Base-by-base conservation (phyloP, 2,797 vertebrate genomes). In the Artibeus jamaicensis region DNA sequence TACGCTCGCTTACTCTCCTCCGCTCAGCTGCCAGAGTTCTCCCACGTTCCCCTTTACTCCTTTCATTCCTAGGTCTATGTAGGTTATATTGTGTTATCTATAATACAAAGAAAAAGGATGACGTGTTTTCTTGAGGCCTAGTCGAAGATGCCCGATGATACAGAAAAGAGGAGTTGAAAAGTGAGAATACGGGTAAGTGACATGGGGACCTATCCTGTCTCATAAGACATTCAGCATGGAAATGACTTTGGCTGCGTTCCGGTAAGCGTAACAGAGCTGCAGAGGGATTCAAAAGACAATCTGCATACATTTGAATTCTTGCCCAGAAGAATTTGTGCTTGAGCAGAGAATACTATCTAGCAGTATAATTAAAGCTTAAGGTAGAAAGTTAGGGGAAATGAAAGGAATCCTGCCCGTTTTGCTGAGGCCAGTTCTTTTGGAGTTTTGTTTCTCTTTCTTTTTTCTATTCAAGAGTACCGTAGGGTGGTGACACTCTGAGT, bases 371-470 rank as follows among this genome's bases (percentile, higher is more conserved):
- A 83, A 93, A 91, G 24, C 48, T 29, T 71, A 57, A 74, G 1
- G 4, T 71, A 3, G 42, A 87, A 57, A 68, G 18, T 34, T 78
- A 85, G 73, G 53, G 73, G 44, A 95, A 93, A 74, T 86, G 10
- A 79, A 34, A 55, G 29, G 34, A 62, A 14, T 29, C 18, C 37
- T 81, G 46, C 59, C 81, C 70, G 2, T 87, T 96, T 71, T 85
- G 50, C 57, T 91, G 87, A 96, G 16, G 57, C 22, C 44, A 53
- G n/a, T 77, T 37, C 9, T 94, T 97, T 85, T 39, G 73, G n/a
- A 88, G 19, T 1, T 3, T 91, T 32, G 79, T 93, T 96, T 73
- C 91, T 95, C 77, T 89, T 97, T 92, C 39, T 42, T 89, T 70
- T 93, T 92, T 82, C 39, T 85, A 34, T 82, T 84, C 11, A 26